A percentile compares a stretch with the other conserved stretches of the same genome.
These are phyloP conservation scores for Limnephilus auricula DNA, from an alignment of 2,888 invertebrate species.

Conservation along the genomic window DNA sequence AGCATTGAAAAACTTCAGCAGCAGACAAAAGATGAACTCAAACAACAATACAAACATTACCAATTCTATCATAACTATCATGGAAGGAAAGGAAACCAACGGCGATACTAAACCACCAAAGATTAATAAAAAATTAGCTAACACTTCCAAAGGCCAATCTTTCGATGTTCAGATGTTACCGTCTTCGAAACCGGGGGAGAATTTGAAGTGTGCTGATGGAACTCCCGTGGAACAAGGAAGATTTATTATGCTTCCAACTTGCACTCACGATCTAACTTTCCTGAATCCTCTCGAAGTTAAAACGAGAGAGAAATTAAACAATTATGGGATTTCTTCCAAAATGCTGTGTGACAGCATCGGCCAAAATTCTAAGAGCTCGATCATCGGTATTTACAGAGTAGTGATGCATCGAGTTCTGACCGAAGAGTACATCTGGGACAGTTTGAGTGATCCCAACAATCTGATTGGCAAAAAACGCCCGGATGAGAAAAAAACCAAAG, in stretches of 20 bases:
- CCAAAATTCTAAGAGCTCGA: constrained; percentile 80
- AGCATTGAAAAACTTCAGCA: constrained; percentile 60
- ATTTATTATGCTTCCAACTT: constrained; percentile 73
- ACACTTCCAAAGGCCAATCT: constrained; percentile 68
- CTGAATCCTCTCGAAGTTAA: constrained; percentile 74
- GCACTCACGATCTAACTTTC: constrained; percentile 70
- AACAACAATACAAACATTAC: constrained; percentile 51
- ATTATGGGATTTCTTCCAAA: constrained; percentile 79
- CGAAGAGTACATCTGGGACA: constrained; percentile 66
- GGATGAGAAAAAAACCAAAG: constrained; percentile 50
- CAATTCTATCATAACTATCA: constrained; percentile 58
- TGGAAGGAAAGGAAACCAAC: constrained; percentile 60
- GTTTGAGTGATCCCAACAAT: constrained; percentile 63
- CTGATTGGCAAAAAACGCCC: constrained; percentile 51
- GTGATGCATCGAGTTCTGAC: constrained; percentile 77
- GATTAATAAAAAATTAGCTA: constrained; percentile 50
- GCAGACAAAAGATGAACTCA: constrained; percentile 54
- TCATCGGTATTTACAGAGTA: constrained; percentile 85
- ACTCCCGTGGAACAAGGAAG: constrained; percentile 71
- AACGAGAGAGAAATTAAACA: constrained; percentile 76
- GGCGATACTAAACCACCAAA: constrained; percentile 52
- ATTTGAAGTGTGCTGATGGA: constrained; percentile 69
- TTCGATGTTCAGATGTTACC: constrained; percentile 69
- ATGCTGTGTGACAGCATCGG: constrained; percentile 77
- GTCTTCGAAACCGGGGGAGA: constrained; percentile 69